Evolutionary conservation across 2,113 vertebrate genomes (phyloP), one percentile per base, ranked within the genome.

Genomic region (Engystomops pustulosus): DNA sequence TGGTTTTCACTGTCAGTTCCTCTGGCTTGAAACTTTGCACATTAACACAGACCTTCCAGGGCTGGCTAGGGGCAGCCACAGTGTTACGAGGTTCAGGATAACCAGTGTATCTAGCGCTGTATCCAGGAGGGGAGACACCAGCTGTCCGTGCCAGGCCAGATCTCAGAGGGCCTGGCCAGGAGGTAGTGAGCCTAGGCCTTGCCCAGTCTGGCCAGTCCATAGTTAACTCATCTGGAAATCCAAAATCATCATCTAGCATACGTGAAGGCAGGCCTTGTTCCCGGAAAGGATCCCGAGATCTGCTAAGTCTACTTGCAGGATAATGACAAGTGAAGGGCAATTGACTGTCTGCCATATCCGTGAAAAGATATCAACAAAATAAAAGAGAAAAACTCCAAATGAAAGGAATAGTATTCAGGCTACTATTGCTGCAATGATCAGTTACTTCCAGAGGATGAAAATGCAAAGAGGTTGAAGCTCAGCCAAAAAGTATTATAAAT

Each of bases 21-120:
- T 98, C 97, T 0, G 98, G 95, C 79, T 93, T 95, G 91, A 98
- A 99, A 93, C 96, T 99, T 92, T 99, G 97, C 82, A 99, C 98
- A 15, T 98, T 99, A 82, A 99, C 98, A 9, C 98, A 99, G n/a
- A 99, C 96, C 86, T 99, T 99, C 98, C 98, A 99, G 11, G 97
- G 97, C 85, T 99, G 96, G 0, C 96, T 95, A 0, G 94, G 90
- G 58, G 93, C 90, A 32, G 90, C 88, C 15, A 80, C 91, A 1
- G 96, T 94, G 90, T 89, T 94, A 86, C 94, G 93, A 85, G 93
- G 88, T 89, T 98, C 96, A 0, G 93, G 89, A 36, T 93, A 92
- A 0, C 90, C 91, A 41, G 91, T 91, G 58, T 96, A 98, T 41
- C 93, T 91, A 45, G 91, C 0, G 30, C 92, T 87, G 83, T 95